Evolutionary conservation across 2,113 vertebrate genomes (phyloP).

Genomic region (Petroica traversi): DNA sequence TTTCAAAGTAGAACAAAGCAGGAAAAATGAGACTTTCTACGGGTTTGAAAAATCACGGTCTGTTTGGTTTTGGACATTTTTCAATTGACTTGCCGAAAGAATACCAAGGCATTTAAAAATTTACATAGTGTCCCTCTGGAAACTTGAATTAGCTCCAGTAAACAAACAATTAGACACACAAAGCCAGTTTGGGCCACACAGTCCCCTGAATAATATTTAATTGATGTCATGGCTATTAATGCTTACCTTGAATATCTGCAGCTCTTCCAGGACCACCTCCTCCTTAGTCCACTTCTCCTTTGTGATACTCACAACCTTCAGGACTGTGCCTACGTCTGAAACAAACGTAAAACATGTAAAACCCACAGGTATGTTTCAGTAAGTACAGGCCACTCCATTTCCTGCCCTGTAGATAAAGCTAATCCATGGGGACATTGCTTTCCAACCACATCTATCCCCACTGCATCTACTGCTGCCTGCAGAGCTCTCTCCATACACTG

Average conservation of each 20-base stretch:
- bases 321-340: constrained; percentile 87
- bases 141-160: not conserved
- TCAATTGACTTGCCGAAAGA: not conserved
- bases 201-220: not conserved
- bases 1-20: not conserved
- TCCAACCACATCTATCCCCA: not conserved
- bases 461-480: not conserved
- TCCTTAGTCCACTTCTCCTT: constrained; percentile 92
- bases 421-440: not conserved
- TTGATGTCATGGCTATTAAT: not conserved
- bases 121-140: not conserved
- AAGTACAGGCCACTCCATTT: not conserved
- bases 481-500: not conserved
- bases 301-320: constrained; percentile 94
- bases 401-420: not conserved
- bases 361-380: not conserved
- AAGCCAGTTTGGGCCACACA: not conserved
- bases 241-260: constrained; percentile 90
- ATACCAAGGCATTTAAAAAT: constrained; percentile 14
- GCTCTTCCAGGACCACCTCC: constrained; percentile 91
- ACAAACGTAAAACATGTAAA: not conserved
- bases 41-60: not conserved
- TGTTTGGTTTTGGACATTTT: not conserved
- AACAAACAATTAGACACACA: not conserved
- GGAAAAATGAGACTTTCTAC: not conserved